Evolutionary conservation across 2,113 vertebrate species (phyloP), one percentile per base, ranked within the genome.

Genomic region (Furnarius figulus): DNA sequence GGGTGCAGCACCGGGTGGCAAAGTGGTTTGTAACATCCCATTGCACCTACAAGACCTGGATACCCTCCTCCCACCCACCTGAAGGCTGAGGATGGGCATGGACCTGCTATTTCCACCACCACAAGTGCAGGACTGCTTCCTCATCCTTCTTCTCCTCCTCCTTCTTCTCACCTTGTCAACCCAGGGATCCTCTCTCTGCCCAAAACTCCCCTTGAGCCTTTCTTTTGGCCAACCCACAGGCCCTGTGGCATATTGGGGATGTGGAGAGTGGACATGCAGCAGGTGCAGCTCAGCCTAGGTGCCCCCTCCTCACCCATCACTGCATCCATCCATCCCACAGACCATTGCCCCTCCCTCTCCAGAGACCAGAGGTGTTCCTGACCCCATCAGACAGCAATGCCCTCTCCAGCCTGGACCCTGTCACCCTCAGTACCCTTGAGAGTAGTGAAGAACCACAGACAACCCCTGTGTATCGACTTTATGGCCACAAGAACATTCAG

Each of bases 321-420:
- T 2, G 0, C 50, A 27, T 27, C 77, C 52, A 28, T 56, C 53
- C 46, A 12, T 14, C 46, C 61, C 33, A 20, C 47, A 78, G 18
- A 46, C 22, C 59, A 2, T 50, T 86, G 12, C 27, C 37, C 87
- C 44, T 75, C 92, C 68, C 68, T 89, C 30, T 50, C 4, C 89
- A 98, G 97, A 95, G 88, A n/a, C 97, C 97, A 2, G 92, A 75
- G 17, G 89, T 24, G 1, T 89, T 97, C 86, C 87, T 98, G 89
- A 96, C 92, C 18, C 81, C 89, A 1, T 63, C 71, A 3, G 72
- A 75, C 72, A 93, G 83, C 15, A 40, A 61, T 47, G 22, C 14
- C 31, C 89, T 97, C 30, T 96, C 97, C 40, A 81, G 33, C 35
- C 58, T 97, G 87, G 89, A 97, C 61, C 65, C 71, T 10, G 12